These are phyloP conservation scores for Psylliodes chrysocephalus DNA, from an alignment of 2,888 invertebrate species.

Conservation along the genomic window DNA sequence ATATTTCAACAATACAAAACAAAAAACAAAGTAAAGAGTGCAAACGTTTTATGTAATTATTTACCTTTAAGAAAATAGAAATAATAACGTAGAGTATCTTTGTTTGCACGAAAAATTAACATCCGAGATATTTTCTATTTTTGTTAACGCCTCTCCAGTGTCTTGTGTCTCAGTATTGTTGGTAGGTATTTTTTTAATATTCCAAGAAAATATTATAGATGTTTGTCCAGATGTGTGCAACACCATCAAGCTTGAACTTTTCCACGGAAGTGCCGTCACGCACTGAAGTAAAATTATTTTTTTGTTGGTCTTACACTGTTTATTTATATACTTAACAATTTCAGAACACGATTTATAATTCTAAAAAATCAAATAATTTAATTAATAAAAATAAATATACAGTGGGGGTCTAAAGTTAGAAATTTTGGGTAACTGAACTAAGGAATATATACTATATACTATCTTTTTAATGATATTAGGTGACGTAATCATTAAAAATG, in stretches of 20 bases:
- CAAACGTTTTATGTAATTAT: conserved; percentile 26
- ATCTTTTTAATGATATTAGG: too few species aligned
- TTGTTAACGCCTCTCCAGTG: conserved; percentile 11
- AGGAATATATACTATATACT: too few species aligned
- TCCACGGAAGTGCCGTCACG: neutral
- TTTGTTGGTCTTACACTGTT: too few species aligned
- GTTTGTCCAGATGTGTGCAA: neutral
- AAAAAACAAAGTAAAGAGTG: neutral
- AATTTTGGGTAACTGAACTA: too few species aligned
- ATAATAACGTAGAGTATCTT: conserved; percentile 16
- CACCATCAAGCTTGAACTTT: neutral
- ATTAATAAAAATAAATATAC: too few species aligned
- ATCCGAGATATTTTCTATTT: conserved; percentile 23
- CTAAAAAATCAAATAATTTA: too few species aligned
- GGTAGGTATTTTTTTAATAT: neutral
- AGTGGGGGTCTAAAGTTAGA: too few species aligned
- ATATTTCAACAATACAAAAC: neutral
- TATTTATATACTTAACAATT: too few species aligned
- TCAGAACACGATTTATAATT: too few species aligned
- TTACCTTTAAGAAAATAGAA: conserved; percentile 4
- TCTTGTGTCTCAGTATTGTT: conserved; percentile 5
- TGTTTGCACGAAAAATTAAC: conserved; percentile 28
- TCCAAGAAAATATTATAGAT: neutral
- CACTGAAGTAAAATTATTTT: too few species aligned
- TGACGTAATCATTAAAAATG: too few species aligned